Evolutionary conservation across 2,888 invertebrate genomes (phyloP).

Genomic region (Acronicta leporina): DNA sequence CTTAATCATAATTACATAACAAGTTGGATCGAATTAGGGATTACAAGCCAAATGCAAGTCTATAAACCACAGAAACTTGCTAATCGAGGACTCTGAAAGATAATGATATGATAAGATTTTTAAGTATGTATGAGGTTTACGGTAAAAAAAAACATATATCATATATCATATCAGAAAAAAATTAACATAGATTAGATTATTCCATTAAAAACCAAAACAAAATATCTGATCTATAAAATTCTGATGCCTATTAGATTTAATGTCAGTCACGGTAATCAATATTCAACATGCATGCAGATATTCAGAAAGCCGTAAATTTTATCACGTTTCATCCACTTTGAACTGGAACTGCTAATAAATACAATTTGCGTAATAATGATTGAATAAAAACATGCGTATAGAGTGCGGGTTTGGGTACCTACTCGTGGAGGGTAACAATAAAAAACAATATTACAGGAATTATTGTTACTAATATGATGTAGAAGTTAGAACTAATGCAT

Average conservation of each 20-base stretch:
- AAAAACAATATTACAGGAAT: not conserved
- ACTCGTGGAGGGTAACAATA: not conserved
- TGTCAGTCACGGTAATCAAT: slow-evolving; percentile 12
- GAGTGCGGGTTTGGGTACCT: not conserved
- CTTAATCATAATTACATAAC: no score
- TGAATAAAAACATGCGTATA: slow-evolving; percentile 9
- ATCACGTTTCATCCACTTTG: slow-evolving; percentile 14
- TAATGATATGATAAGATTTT: no score
- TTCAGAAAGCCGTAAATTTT: slow-evolving; percentile 21
- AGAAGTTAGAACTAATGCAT: no score
- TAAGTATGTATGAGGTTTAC: no score
- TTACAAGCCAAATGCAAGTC: no score
- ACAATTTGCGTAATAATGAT: slow-evolving; percentile 15
- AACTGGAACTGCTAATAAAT: slow-evolving; percentile 21
- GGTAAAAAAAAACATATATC: no score
- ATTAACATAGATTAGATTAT: not conserved
- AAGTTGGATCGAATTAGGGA: no score
- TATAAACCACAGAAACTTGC: no score
- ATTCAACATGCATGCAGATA: slow-evolving; percentile 4
- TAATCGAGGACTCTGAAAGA: no score
- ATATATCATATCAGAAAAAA: no score
- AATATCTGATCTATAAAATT: not conserved
- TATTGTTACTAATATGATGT: no score
- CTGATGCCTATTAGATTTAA: slow-evolving; percentile 11
- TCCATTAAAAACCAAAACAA: not conserved